Evolutionary conservation across 2,113 vertebrate genomes (phyloP).

Genomic region (Brachyistius frenatus): DNA sequence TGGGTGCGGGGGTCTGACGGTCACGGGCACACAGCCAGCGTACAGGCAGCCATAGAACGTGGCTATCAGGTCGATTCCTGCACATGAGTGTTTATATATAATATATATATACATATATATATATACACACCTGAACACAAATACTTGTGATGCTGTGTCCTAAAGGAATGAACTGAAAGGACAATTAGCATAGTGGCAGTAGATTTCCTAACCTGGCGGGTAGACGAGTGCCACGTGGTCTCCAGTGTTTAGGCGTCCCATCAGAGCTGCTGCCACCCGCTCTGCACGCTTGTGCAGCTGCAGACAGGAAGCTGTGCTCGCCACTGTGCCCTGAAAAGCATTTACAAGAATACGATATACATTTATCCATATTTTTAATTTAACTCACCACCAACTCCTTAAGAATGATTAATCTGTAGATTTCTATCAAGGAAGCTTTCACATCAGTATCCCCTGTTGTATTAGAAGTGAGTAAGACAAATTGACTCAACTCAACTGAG

Average conservation of each 20-base stretch:
- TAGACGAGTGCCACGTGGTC: slow-evolving; percentile 96
- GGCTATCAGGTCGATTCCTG: slow-evolving; percentile 95
- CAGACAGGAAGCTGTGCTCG: slow-evolving; percentile 90
- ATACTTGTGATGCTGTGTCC: neutral
- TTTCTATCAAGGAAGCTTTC: neutral
- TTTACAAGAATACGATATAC: slow-evolving; percentile 3
- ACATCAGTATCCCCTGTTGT: neutral
- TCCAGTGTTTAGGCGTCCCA: slow-evolving; percentile 89
- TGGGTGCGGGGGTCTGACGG: slow-evolving; percentile 93
- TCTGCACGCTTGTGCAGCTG: slow-evolving; percentile 96
- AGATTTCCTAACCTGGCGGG: slow-evolving; percentile 88
- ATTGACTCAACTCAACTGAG: no score
- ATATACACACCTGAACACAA: neutral
- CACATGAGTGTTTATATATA: slow-evolving; percentile 24
- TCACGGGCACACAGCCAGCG: slow-evolving; percentile 93
- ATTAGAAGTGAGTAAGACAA: no score
- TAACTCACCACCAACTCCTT: neutral
- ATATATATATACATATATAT: no score
- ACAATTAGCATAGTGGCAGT: neutral
- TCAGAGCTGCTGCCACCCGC: slow-evolving; percentile 89
- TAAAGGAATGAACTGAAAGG: neutral
- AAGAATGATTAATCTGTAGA: neutral
- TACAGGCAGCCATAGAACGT: slow-evolving; percentile 97
- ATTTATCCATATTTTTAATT: neutral
- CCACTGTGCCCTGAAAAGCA: slow-evolving; percentile 88